Percentiles rank a stretch among this genome's conserved stretches.
Evolutionary conservation across 2,797 vertebrate species (phyloP).

Genomic region (Microctenopoma lineatum): DNA sequence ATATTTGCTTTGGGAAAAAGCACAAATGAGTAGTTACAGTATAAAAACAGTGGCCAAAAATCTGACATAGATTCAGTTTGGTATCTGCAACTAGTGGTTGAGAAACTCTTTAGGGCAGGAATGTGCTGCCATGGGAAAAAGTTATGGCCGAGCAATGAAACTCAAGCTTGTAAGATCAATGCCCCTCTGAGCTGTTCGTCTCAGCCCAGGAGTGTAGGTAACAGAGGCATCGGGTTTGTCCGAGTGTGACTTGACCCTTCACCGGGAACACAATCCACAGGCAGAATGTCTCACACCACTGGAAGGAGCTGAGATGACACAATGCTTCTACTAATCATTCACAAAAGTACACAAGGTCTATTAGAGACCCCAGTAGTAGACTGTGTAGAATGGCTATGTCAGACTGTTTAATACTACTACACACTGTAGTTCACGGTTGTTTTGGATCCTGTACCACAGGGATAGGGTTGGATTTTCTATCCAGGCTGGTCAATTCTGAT

Average conservation of each 20-base stretch:
- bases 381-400: no score
- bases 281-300: neutral
- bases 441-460: neutral
- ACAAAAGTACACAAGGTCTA: neutral
- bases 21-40: neutral
- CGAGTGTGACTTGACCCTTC: slow-evolving; percentile 3
- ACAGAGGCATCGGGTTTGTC: slow-evolving; percentile 42
- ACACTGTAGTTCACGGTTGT: no score
- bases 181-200: slow-evolving; percentile 14
- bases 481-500: neutral
- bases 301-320: neutral
- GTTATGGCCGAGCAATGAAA: slow-evolving; percentile 45
- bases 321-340: neutral
- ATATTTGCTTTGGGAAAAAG: neutral
- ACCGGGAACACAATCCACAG: neutral
- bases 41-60: neutral
- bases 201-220: slow-evolving; percentile 36
- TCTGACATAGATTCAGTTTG: neutral
- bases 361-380: neutral
- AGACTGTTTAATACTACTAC: no score
- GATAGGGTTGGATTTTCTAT: neutral
- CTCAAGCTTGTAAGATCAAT: slow-evolving; percentile 22
- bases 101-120: slow-evolving; percentile 2
- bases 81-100: neutral
- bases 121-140: slow-evolving; percentile 10